These are phyloP conservation scores for Anseranas semipalmata DNA, from an alignment of 2,113 vertebrate genomes.

Conservation along the genomic window DNA sequence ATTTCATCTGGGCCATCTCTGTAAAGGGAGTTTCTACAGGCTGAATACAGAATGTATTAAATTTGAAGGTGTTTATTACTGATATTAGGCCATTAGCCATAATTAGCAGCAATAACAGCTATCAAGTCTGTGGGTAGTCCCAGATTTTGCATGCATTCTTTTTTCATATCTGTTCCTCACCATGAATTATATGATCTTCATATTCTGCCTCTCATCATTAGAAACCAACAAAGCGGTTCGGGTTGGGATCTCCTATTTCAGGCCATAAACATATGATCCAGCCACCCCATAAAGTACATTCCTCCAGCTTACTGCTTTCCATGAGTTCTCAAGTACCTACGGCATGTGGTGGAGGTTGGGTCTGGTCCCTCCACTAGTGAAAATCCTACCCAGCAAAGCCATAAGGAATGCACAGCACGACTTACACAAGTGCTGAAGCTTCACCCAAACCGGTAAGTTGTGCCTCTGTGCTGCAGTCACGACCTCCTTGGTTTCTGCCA, in stretches of 20 bases:
- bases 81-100: background rate
- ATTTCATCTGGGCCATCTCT: background rate
- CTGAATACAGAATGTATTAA: background rate
- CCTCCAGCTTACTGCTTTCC: background rate
- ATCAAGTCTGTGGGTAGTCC: background rate
- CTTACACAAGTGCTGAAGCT: background rate
- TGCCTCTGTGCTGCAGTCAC: background rate
- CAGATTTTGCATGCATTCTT: background rate
- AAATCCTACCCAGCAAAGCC: background rate
- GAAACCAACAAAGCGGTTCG: background rate
- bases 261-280: constrained; percentile 19
- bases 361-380: background rate
- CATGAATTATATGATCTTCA: background rate
- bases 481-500: background rate
- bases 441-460: background rate
- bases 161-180: background rate
- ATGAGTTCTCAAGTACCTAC: background rate
- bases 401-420: rapidly evolving
- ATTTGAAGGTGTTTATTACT: constrained; percentile 8
- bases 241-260: constrained; percentile 36
- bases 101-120: constrained; percentile 1
- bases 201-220: background rate
- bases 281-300: constrained; percentile 12
- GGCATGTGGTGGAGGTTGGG: rapidly evolving
- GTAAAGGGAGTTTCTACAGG: background rate